A percentile compares a stretch with the other conserved stretches of the same genome.
Evolutionary conservation across 2,888 invertebrate species (phyloP).

Genomic region (Synanthedon myopaeformis): DNA sequence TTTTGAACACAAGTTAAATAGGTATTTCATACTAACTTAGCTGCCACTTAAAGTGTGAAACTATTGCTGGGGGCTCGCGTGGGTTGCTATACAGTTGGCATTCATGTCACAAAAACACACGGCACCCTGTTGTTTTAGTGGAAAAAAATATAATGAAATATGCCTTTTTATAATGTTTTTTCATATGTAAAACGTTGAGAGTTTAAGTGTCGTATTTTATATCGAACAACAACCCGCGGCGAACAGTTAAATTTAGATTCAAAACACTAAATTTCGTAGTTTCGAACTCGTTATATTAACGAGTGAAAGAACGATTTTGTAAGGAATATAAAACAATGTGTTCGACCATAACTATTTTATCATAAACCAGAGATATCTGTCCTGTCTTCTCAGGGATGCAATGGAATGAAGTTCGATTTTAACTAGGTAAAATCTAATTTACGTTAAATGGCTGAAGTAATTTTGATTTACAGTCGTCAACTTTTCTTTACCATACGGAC

Average conservation of each 20-base stretch:
- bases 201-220: conserved; percentile 47
- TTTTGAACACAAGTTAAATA: neutral
- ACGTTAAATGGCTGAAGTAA: too few species aligned
- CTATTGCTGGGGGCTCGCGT: conserved; percentile 48
- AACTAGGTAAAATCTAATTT: too few species aligned
- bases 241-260: conserved; percentile 28
- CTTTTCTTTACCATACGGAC: too few species aligned
- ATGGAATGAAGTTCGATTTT: too few species aligned
- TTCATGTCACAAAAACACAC: conserved; percentile 53
- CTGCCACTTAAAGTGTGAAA: conserved; percentile 64
- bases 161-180: conserved; percentile 51
- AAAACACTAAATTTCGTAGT: neutral
- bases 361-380: too few species aligned
- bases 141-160: conserved; percentile 65
- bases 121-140: conserved; percentile 66
- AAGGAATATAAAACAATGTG: too few species aligned
- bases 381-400: too few species aligned
- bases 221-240: conserved; percentile 37
- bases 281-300: neutral
- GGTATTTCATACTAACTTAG: conserved; percentile 36
- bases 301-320: neutral
- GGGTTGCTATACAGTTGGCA: conserved; percentile 49
- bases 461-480: too few species aligned
- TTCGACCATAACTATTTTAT: too few species aligned
- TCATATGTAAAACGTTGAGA: conserved; percentile 51